Evolutionary conservation across 2,113 vertebrate species (phyloP).

Genomic region (Tenrec ecaudatus): DNA sequence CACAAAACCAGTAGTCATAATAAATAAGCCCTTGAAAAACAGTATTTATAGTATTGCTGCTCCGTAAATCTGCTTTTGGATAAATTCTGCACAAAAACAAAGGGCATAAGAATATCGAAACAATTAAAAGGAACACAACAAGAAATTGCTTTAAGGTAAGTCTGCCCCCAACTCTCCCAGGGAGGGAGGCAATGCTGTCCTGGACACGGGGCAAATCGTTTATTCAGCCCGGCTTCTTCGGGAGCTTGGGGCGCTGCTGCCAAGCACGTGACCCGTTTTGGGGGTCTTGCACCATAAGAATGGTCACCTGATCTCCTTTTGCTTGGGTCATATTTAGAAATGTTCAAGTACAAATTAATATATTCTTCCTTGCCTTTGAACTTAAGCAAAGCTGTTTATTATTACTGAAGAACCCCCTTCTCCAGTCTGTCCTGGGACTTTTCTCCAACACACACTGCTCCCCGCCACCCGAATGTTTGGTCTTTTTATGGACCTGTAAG

Average conservation of each 20-base stretch:
- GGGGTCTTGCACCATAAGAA: slow-evolving; percentile 51
- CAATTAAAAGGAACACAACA: slow-evolving; percentile 52
- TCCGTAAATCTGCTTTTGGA: background rate
- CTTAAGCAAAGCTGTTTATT: slow-evolving; percentile 63
- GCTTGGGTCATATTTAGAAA: slow-evolving; percentile 76
- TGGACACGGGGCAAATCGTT: slow-evolving; percentile 73
- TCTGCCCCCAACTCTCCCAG: background rate
- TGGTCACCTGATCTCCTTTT: slow-evolving; percentile 64
- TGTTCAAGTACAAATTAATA: slow-evolving; percentile 59
- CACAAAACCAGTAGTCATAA: slow-evolving; percentile 36
- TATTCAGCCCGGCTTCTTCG: slow-evolving; percentile 70
- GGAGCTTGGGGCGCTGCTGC: slow-evolving; percentile 73
- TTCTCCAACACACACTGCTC: slow-evolving; percentile 52
- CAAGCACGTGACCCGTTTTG: slow-evolving; percentile 78
- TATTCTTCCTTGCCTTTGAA: slow-evolving; percentile 73
- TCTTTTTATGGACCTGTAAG: slow-evolving; percentile 72
- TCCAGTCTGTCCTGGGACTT: slow-evolving; percentile 36
- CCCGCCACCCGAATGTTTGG: slow-evolving; percentile 59
- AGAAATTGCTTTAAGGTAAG: slow-evolving; percentile 51
- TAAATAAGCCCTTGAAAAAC: slow-evolving; percentile 29
- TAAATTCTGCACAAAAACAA: slow-evolving; percentile 50
- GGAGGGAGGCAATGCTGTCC: slow-evolving; percentile 58
- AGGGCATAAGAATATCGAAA: slow-evolving; percentile 44
- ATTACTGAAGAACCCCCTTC: slow-evolving; percentile 63
- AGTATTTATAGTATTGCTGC: slow-evolving; percentile 6